Evolutionary conservation across 2,888 invertebrate species (phyloP).

Genomic region (Agrenia bidenticulata): DNA sequence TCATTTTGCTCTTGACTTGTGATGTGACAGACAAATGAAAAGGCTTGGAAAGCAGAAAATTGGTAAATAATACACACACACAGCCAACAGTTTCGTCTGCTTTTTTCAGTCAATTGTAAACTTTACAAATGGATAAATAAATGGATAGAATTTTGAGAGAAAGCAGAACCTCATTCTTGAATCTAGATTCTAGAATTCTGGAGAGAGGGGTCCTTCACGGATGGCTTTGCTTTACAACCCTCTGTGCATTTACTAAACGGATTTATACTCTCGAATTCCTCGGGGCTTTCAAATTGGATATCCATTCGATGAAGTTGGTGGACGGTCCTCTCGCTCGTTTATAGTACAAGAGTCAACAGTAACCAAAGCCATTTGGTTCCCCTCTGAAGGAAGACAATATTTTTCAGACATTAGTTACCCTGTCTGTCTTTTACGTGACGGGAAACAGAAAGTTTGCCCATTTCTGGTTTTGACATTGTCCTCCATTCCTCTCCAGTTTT

Average conservation of each 20-base stretch:
- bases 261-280: too few relatives aligned
- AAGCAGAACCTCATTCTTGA: constrained; percentile 13
- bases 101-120: constrained; percentile 20
- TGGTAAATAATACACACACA: constrained; percentile 10
- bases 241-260: too few relatives aligned
- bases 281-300: too few relatives aligned
- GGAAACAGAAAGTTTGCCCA: constrained; percentile 20
- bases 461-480: constrained; percentile 23
- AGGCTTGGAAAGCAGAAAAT: constrained; percentile 17
- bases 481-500: background rate
- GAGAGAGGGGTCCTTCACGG: too few relatives aligned
- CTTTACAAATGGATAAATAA: constrained; percentile 22
- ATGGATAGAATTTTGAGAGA: constrained; percentile 19
- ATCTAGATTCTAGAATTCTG: too few relatives aligned
- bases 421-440: constrained; percentile 24
- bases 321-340: too few relatives aligned
- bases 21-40: constrained; percentile 20
- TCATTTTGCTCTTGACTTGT: constrained; percentile 16
- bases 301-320: too few relatives aligned
- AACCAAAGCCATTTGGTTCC: constrained; percentile 8
- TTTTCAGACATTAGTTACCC: constrained; percentile 22
- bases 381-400: constrained; percentile 16
- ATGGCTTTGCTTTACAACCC: too few relatives aligned
- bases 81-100: background rate
- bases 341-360: background rate